Conservation (phyloP, 1,140 invertebrate species). For the Pseudomyrmex sp. region DNA sequence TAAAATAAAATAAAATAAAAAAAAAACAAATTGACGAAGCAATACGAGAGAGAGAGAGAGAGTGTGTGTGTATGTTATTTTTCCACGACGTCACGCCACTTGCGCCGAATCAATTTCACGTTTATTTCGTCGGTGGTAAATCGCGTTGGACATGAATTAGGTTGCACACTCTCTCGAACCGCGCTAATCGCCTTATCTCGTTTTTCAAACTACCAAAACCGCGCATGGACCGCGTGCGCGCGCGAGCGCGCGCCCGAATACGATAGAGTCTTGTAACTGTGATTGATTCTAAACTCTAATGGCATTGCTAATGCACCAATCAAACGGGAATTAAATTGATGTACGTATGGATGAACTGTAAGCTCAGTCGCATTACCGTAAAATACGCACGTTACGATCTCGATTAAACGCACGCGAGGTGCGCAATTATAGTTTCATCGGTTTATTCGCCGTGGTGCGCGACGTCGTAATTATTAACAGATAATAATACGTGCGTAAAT, state of each 20-base stretch:
- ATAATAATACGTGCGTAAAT: too few relatives aligned
- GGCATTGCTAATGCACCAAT: slow-evolving; percentile 40
- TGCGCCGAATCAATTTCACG: not conserved
- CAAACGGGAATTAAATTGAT: slow-evolving; percentile 43
- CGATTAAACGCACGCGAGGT: not conserved
- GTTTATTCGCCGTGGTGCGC: not conserved
- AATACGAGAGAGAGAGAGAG: too few relatives aligned
- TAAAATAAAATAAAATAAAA: too few relatives aligned
- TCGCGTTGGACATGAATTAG: slow-evolving; percentile 29
- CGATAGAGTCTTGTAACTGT: slow-evolving; percentile 29
- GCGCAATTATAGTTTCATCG: not conserved
- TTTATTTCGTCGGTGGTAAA: slow-evolving; percentile 12
- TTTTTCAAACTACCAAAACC: slow-evolving; percentile 21
- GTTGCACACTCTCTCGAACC: not conserved
- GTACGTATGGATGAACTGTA: slow-evolving; percentile 2
- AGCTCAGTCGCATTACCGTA: slow-evolving; percentile 10
- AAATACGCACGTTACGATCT: slow-evolving; percentile 10
- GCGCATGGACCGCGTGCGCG: not conserved
- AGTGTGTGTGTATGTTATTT: not conserved
- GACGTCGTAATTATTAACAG: too few relatives aligned
- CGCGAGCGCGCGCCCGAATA: slow-evolving; percentile 2
- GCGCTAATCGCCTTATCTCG: slow-evolving; percentile 10
- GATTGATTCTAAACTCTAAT: slow-evolving; percentile 50
- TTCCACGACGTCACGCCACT: not conserved
- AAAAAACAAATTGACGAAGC: not conserved